Evolutionary conservation across 1,140 invertebrate genomes (phyloP).

Genomic region (Amphibalanus amphitrite): DNA sequence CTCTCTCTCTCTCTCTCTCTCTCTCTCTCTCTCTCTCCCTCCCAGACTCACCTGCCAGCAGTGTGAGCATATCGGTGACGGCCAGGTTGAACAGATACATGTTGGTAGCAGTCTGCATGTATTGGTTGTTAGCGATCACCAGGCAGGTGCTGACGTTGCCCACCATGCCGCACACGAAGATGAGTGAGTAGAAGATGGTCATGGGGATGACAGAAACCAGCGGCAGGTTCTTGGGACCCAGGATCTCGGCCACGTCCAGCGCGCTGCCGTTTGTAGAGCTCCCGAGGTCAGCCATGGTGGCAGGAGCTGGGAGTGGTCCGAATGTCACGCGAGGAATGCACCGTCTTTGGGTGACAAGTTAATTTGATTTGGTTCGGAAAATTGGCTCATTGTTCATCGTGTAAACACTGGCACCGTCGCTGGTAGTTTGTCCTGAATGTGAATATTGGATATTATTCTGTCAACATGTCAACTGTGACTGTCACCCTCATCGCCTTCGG

Average conservation of each 20-base stretch:
- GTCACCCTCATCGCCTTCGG: too few species aligned
- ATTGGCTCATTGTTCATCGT: too few species aligned
- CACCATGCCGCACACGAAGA: constrained; percentile 25
- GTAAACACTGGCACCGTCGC: too few species aligned
- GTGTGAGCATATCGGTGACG: constrained; percentile 21
- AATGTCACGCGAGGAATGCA: too few species aligned
- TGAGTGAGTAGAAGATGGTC: constrained; percentile 21
- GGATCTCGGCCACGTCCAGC: background rate
- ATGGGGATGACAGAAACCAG: constrained; percentile 10
- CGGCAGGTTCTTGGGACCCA: constrained; percentile 9
- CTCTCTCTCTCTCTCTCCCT: background rate
- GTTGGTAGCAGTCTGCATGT: constrained; percentile 23
- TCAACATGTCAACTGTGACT: too few species aligned
- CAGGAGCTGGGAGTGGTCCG: too few species aligned
- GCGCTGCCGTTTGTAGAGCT: too few species aligned
- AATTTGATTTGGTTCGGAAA: too few species aligned
- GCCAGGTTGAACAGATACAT: constrained; percentile 23
- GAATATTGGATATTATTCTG: too few species aligned
- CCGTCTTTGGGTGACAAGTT: too few species aligned
- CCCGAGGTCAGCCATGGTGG: too few species aligned
- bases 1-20: background rate
- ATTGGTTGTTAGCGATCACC: constrained; percentile 21
- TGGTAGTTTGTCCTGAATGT: too few species aligned
- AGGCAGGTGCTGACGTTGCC: constrained; percentile 21
- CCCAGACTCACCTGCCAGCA: constrained; percentile 1